phyloP scores from a whole-genome alignment of 2,888 invertebrate species.

The Diogma glabrata region DNA sequence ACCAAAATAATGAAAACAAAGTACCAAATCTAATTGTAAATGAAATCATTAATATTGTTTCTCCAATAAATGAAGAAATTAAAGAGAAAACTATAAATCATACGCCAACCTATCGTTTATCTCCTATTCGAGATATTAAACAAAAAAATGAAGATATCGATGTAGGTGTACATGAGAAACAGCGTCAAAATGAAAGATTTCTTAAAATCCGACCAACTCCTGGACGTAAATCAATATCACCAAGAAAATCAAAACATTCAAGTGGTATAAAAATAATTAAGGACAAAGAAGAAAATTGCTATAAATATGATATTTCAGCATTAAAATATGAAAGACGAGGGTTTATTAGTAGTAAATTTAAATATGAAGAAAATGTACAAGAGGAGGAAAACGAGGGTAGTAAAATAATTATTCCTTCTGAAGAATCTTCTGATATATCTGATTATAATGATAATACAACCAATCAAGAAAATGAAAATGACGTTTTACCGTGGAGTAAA shows the following conservation, averaged over 20 bases:
- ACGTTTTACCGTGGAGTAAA: constrained; percentile 36
- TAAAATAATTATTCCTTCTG: constrained; percentile 10
- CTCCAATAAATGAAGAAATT: constrained; percentile 17
- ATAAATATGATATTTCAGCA: constrained; percentile 34
- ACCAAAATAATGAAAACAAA: constrained; percentile 12
- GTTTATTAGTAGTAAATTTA: constrained; percentile 30
- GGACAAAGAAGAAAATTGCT: constrained; percentile 30
- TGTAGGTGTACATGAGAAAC: constrained; percentile 49
- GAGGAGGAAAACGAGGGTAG: not conserved
- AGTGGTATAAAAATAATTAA: constrained; percentile 5
- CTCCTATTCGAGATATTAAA: constrained; percentile 27
- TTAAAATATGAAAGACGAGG: constrained; percentile 36
- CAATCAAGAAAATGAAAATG: constrained; percentile 26
- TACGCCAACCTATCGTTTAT: constrained; percentile 25
- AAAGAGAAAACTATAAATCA: constrained; percentile 17
- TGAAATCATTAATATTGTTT: constrained; percentile 33
- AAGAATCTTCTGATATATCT: constrained; percentile 16
- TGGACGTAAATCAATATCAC: constrained; percentile 34
- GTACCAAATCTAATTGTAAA: not conserved
- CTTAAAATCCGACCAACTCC: constrained; percentile 47
- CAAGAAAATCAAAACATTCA: constrained; percentile 10
- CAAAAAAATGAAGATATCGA: constrained; percentile 29
- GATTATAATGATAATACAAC: constrained; percentile 36
- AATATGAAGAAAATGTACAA: constrained; percentile 21
- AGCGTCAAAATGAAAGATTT: constrained; percentile 52